Percentiles rank a stretch among this genome's conserved stretches.
Evolutionary conservation across 2,113 vertebrate species (phyloP).

Genomic region (Cariama cristata): DNA sequence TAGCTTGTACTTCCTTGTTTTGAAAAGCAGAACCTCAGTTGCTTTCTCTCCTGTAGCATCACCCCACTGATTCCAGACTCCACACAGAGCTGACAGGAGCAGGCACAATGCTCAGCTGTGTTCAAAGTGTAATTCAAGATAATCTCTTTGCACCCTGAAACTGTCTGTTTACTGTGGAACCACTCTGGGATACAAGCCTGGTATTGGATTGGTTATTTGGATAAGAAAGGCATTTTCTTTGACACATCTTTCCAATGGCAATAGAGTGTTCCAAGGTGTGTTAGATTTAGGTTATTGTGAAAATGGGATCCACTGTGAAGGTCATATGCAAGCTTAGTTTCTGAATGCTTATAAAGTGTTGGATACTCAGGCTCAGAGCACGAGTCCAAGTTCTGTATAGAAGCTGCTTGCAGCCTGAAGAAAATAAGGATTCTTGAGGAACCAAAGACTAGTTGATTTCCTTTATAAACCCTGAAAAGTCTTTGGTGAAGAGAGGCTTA

Average conservation of each 20-base stretch:
- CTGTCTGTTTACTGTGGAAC: background rate
- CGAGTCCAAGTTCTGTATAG: background rate
- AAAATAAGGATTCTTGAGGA: background rate
- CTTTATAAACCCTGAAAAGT: background rate
- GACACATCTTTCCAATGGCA: background rate
- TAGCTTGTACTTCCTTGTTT: background rate
- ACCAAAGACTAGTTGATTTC: background rate
- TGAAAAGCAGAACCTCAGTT: background rate
- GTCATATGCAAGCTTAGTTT: background rate
- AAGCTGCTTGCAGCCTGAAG: background rate
- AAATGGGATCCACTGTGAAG: background rate
- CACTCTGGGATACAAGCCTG: background rate
- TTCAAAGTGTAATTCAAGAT: background rate
- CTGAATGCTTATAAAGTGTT: background rate
- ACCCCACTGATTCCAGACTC: background rate
- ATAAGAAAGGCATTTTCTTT: fast-evolving
- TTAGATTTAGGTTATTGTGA: background rate
- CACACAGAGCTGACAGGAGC: background rate
- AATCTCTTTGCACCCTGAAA: background rate
- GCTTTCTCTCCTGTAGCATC: background rate
- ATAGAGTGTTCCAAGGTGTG: background rate
- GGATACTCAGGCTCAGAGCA: background rate
- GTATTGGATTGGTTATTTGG: background rate
- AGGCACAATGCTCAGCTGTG: background rate
- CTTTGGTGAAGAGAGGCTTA: background rate